Conservation (phyloP, 2,797 vertebrate species). For the Salmo trutta region DNA sequence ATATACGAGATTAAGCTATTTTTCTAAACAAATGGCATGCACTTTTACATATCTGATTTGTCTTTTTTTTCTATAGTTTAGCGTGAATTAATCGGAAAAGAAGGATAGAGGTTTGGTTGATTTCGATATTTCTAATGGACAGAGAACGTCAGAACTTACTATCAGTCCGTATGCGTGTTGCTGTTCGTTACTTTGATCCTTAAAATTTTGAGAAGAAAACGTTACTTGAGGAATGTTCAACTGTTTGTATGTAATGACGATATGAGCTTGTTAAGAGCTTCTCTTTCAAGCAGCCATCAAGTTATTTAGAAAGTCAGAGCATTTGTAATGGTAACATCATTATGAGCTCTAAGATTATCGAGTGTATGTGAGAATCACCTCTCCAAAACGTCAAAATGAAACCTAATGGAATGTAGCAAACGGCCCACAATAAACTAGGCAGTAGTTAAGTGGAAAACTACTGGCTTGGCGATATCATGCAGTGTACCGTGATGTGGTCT, state of each 20-base stretch:
- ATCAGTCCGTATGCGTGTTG: slow-evolving; percentile 99
- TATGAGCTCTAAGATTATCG: slow-evolving; percentile 25
- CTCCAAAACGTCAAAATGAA: slow-evolving; percentile 21
- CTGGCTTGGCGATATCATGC: background rate
- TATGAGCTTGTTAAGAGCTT: background rate
- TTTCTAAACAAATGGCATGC: slow-evolving; percentile 80
- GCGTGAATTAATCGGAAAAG: slow-evolving; percentile 62
- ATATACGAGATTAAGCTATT: slow-evolving; percentile 52
- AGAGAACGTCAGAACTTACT: slow-evolving; percentile 90
- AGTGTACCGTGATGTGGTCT: slow-evolving; percentile 19
- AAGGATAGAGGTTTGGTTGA: slow-evolving; percentile 62
- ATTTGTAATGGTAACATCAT: slow-evolving; percentile 30
- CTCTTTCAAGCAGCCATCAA: background rate
- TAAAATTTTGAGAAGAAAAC: slow-evolving; percentile 90
- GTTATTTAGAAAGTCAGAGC: background rate
- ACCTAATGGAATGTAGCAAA: slow-evolving; percentile 68
- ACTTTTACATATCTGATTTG: slow-evolving; percentile 72
- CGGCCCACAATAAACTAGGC: slow-evolving; percentile 51
- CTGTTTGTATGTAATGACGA: slow-evolving; percentile 44
- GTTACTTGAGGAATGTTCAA: slow-evolving; percentile 74
- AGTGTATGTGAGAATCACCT: slow-evolving; percentile 21
- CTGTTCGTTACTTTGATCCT: slow-evolving; percentile 99
- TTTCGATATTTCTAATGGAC: slow-evolving; percentile 59
- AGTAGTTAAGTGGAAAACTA: background rate
- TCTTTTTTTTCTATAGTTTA: slow-evolving; percentile 41